Evolutionary conservation across 2,888 invertebrate genomes (phyloP).

Genomic region (Monoplex corrugatus): DNA sequence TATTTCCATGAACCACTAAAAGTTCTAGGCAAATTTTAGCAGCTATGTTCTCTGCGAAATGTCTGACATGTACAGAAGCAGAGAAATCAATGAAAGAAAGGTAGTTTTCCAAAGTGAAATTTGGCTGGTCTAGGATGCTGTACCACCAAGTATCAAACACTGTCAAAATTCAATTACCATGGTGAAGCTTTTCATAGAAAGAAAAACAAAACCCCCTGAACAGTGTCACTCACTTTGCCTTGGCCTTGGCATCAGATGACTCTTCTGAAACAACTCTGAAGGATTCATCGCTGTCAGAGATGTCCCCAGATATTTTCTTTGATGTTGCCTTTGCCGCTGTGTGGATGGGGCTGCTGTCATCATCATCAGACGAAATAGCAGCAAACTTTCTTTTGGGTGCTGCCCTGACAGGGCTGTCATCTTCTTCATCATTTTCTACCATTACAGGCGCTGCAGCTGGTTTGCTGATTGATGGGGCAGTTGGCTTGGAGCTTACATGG

Average conservation of each 20-base stretch:
- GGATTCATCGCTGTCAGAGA: conserved; percentile 34
- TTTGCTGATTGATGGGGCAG: conserved; percentile 15
- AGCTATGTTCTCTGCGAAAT: too few relatives aligned
- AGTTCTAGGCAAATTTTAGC: too few relatives aligned
- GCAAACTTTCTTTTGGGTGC: conserved; percentile 33
- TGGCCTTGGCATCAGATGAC: not conserved
- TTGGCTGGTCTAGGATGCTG: too few relatives aligned
- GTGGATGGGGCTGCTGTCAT: conserved; percentile 17
- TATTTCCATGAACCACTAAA: too few relatives aligned
- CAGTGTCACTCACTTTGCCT: too few relatives aligned
- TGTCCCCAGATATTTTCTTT: not conserved
- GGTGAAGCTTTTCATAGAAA: too few relatives aligned
- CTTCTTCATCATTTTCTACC: conserved; percentile 24
- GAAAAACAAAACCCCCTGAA: too few relatives aligned
- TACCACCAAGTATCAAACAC: too few relatives aligned
- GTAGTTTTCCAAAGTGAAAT: too few relatives aligned
- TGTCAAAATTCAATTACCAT: too few relatives aligned
- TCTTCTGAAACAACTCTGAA: conserved; percentile 48
- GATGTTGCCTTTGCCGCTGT: not conserved
- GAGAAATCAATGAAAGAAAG: too few relatives aligned
- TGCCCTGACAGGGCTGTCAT: conserved; percentile 31
- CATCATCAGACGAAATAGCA: not conserved
- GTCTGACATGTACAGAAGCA: too few relatives aligned
- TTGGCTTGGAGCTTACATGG: not conserved
- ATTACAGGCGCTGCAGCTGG: not conserved